Evolutionary conservation across 2,797 vertebrate species (phyloP), one percentile per base, ranked within the genome.

Genomic region (Diplodus sargus): DNA sequence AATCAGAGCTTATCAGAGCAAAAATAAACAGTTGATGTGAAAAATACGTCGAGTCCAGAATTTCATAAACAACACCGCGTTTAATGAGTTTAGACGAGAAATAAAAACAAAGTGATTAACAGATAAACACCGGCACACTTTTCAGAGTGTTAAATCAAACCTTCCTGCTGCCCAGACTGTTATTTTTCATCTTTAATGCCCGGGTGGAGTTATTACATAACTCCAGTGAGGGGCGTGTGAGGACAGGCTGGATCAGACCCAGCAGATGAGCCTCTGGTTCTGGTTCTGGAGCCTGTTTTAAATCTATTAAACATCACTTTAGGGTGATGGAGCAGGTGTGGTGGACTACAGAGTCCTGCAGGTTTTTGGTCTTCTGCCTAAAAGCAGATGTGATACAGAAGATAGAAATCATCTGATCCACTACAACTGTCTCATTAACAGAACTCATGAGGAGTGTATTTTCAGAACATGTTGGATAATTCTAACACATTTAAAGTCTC

Each of bases 11-110:
- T 1, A 53, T 0, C 12, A 5, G 0, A 11, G 9, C 2, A 70
- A 81, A 54, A 13, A 39, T 34, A 9, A 5, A 18, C 4, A 0
- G 42, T 70, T 58, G 0, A 1, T 3, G 7, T 17, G 47, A 12
- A 65, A 45, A 7, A 87, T 81, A 87, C 84, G 85, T 86, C 75
- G 56, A 67, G 42, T 63, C 43, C 4, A 14, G 70, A 23, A 2
- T 68, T 34, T 14, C 0, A n/a, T 54, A 57, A 78, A 58, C 34
- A 74, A 62, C 10, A 43, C 0, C 9, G 18, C 0, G 0, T 51
- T 47, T 17, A 15, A 10, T 39, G 0, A 22, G 14, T 22, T 22
- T 28, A 3, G 1, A 17, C 0, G 5, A 3, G 1, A 17, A 34
- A 49, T 1, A 17, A 15, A 34, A 34, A n/a, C 0, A 25, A 25